These are phyloP conservation scores for Andrena trimmerana DNA, from an alignment of 2,888 invertebrate genomes.

Conservation along the genomic window DNA sequence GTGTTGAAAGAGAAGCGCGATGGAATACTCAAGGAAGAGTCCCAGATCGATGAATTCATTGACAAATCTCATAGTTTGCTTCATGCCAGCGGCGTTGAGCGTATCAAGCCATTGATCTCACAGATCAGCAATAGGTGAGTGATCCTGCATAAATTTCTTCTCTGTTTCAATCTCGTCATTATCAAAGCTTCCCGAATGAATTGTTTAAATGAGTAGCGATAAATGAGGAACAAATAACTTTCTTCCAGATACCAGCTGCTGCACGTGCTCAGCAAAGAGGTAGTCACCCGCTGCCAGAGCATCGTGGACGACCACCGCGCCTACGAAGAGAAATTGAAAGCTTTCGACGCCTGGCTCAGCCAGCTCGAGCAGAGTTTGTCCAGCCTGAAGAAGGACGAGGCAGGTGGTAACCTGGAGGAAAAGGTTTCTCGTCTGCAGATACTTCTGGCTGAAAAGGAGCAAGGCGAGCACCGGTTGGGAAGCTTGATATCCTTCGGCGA, in stretches of 20 bases:
- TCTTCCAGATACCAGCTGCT: conserved; percentile 89
- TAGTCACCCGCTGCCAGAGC: conserved; percentile 93
- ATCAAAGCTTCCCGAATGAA: too few relatives aligned
- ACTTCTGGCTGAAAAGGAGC: conserved; percentile 92
- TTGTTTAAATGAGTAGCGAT: not conserved
- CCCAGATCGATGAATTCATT: conserved; percentile 94
- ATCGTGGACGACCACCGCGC: conserved; percentile 93
- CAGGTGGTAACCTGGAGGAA: conserved; percentile 88
- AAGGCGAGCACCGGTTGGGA: conserved; percentile 92
- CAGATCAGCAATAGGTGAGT: conserved; percentile 92
- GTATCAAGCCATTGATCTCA: conserved; percentile 93
- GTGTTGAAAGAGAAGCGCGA: conserved; percentile 91
- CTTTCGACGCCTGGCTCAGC: conserved; percentile 91
- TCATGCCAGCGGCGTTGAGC: conserved; percentile 93
- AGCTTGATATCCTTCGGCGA: conserved; percentile 93
- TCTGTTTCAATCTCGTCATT: too few relatives aligned
- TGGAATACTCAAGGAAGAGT: conserved; percentile 92
- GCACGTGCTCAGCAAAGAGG: conserved; percentile 93
- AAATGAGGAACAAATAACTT: not conserved
- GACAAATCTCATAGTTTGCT: conserved; percentile 95
- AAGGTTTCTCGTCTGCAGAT: conserved; percentile 90
- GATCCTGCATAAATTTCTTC: not conserved
- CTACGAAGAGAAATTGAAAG: conserved; percentile 91
- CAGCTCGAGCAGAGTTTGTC: conserved; percentile 91
- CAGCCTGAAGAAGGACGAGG: conserved; percentile 88